Evolutionary conservation across 2,113 vertebrate genomes (phyloP).

Genomic region (Platichthys flesus): DNA sequence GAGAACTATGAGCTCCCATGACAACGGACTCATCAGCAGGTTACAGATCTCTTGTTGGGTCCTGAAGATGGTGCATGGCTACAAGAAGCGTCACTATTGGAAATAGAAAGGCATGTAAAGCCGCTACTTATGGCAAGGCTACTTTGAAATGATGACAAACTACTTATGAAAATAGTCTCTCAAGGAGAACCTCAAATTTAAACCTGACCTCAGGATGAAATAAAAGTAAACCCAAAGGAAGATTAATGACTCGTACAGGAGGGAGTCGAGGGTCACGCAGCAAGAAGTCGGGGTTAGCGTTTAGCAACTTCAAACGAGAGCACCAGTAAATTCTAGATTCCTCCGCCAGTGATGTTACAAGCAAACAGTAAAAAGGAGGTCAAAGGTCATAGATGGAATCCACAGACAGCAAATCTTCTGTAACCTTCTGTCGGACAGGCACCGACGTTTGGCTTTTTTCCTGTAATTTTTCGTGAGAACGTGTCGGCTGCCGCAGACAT

Average conservation of each 20-base stretch:
- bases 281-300: not conserved
- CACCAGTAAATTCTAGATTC: slow-evolving; percentile 11
- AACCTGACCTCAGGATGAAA: slow-evolving; percentile 58
- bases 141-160: slow-evolving; percentile 69
- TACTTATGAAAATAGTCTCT: slow-evolving; percentile 64
- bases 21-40: slow-evolving; percentile 53
- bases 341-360: not conserved
- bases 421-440: too few species aligned
- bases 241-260: slow-evolving; percentile 28
- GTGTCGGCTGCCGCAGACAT: too few species aligned
- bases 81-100: slow-evolving; percentile 40
- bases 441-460: too few species aligned
- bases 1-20: slow-evolving; percentile 35
- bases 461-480: too few species aligned
- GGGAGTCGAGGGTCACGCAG: slow-evolving; percentile 11
- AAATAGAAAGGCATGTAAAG: slow-evolving; percentile 73
- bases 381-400: slow-evolving; percentile 30
- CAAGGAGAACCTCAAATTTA: slow-evolving; percentile 61
- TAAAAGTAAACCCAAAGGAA: slow-evolving; percentile 44
- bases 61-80: slow-evolving; percentile 56
- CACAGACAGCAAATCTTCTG: slow-evolving; percentile 13
- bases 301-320: slow-evolving; percentile 6
- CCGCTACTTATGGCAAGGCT: slow-evolving; percentile 42
- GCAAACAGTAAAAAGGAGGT: not conserved
- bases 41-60: slow-evolving; percentile 53